Conservation (phyloP, 2,113 vertebrate species). For the Carettochelys insculpta region DNA sequence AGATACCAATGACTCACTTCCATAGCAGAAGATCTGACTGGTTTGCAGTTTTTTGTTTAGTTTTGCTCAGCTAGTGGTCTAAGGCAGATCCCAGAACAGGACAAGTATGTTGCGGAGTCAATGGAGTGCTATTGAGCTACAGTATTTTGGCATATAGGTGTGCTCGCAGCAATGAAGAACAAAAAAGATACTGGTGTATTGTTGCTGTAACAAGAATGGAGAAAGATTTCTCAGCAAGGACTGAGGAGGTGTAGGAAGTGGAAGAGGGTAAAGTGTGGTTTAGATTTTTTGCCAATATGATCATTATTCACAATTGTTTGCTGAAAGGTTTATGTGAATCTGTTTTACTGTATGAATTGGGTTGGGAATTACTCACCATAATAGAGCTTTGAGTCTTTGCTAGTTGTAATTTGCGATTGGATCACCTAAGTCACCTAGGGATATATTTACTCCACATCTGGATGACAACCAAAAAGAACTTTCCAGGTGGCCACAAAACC, state of each 20-base stretch:
- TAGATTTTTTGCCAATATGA: no score
- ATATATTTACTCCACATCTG: not conserved
- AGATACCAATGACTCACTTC: no score
- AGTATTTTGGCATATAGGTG: not conserved
- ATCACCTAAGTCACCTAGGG: not conserved
- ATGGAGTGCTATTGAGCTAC: rapidly evolving
- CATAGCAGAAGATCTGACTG: not conserved
- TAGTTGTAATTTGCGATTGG: not conserved
- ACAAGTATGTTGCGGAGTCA: not conserved
- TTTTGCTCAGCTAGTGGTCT: not conserved
- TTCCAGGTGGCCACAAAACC: not conserved
- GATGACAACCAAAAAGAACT: not conserved
- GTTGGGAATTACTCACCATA: not conserved
- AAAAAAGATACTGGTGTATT: rapidly evolving
- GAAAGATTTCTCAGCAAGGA: not conserved
- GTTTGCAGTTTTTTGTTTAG: not conserved
- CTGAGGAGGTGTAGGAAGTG: not conserved
- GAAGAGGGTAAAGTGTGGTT: not conserved
- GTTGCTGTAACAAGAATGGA: not conserved
- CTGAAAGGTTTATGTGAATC: not conserved
- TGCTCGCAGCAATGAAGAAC: not conserved
- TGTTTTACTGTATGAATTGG: not conserved
- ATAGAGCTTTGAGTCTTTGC: not conserved
- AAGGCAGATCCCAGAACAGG: rapidly evolving
- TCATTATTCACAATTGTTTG: not conserved